Evolutionary conservation across 2,888 invertebrate species (phyloP).

Genomic region (Erebia aethiops): DNA sequence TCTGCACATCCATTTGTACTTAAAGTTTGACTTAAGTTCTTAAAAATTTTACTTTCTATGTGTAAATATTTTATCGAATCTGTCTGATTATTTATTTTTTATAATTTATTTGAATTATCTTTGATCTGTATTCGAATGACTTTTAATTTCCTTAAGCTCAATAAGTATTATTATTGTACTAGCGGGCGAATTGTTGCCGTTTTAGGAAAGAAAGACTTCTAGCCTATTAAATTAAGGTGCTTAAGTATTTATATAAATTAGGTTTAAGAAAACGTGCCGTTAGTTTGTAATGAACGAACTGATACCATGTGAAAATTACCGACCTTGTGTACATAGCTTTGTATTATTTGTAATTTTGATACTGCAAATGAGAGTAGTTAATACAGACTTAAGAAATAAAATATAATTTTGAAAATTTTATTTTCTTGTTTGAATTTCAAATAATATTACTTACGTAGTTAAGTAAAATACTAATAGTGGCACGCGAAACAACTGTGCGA

Average conservation of each 20-base stretch:
- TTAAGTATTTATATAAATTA: conserved; percentile 64
- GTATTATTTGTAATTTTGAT: conserved; percentile 48
- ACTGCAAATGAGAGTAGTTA: conserved; percentile 55
- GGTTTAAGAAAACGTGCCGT: conserved; percentile 62
- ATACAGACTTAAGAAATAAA: conserved; percentile 63
- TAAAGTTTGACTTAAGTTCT: conserved; percentile 37
- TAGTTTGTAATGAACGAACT: conserved; percentile 69
- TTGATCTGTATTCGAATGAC: conserved; percentile 35
- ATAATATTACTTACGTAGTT: not conserved
- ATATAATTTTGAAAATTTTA: conserved; percentile 52
- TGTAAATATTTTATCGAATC: conserved; percentile 29
- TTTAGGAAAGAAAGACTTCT: conserved; percentile 78
- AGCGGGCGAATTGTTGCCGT: conserved; percentile 62
- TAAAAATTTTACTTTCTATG: conserved; percentile 21
- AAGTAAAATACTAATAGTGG: too few species aligned
- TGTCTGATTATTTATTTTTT: conserved; percentile 41
- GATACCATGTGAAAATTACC: conserved; percentile 53
- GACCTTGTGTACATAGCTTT: conserved; percentile 43
- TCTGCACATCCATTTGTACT: conserved; percentile 38
- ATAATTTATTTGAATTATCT: conserved; percentile 36
- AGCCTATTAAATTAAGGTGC: conserved; percentile 65
- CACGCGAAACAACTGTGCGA: too few species aligned
- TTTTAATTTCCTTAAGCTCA: conserved; percentile 53
- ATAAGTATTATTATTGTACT: conserved; percentile 73
- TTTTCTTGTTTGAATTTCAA: conserved; percentile 41